Evolutionary conservation across 1,140 invertebrate genomes (phyloP).

Genomic region (Asbolus verrucosus): DNA sequence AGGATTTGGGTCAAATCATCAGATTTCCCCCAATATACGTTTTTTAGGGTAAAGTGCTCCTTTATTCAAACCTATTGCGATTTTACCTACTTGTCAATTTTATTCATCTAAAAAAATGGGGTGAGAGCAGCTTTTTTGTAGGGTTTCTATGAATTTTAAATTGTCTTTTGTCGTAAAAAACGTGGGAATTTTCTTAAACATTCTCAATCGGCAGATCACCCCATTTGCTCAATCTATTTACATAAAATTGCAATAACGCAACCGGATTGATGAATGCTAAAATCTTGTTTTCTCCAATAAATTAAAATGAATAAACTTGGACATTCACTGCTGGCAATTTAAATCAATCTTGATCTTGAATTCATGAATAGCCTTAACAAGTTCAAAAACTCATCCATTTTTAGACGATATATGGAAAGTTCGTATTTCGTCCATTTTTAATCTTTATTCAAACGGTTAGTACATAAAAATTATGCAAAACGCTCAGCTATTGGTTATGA

Average conservation of each 20-base stretch:
- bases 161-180: conserved; percentile 42
- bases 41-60: conserved; percentile 59
- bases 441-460: background rate
- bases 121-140: conserved; percentile 53
- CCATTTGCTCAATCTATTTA: conserved; percentile 20
- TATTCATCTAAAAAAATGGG: conserved; percentile 58
- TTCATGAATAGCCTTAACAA: conserved; percentile 25
- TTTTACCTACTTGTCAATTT: conserved; percentile 58
- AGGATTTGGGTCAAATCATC: conserved; percentile 54
- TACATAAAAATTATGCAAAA: conserved; percentile 52
- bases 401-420: conserved; percentile 1
- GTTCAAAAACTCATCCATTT: conserved; percentile 4
- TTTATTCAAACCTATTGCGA: conserved; percentile 55
- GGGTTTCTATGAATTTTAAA: conserved; percentile 55
- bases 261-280: conserved; percentile 43
- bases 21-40: conserved; percentile 50
- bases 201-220: background rate
- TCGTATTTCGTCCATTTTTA: conserved; percentile 3
- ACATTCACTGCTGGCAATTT: conserved; percentile 28
- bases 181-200: conserved; percentile 47
- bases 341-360: conserved; percentile 19
- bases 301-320: conserved; percentile 26
- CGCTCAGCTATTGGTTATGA: conserved; percentile 47
- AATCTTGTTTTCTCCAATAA: conserved; percentile 47
- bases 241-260: conserved; percentile 15